Conservation (phyloP, 1,140 invertebrate genomes). For the Cardiocondyla obscurior region DNA sequence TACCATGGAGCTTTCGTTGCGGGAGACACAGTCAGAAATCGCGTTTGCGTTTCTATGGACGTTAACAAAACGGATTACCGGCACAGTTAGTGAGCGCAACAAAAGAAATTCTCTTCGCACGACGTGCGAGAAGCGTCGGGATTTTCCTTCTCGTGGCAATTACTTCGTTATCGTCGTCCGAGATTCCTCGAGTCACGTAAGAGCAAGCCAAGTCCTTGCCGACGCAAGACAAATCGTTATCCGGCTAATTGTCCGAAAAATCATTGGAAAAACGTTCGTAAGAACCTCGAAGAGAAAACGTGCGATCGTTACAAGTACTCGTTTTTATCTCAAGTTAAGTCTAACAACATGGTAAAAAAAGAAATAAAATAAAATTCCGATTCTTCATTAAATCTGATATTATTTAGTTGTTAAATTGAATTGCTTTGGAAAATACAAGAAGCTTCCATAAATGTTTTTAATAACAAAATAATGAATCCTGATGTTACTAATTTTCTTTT, state of each 20-base stretch:
- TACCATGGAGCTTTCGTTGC: not conserved
- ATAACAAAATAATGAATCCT: not conserved
- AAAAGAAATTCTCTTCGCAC: slow-evolving; percentile 17
- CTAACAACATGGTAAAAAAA: not conserved
- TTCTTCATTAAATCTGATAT: not conserved
- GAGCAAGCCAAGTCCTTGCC: not conserved
- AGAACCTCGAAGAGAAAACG: not conserved
- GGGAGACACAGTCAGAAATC: not conserved
- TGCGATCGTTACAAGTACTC: not conserved
- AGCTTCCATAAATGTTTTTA: not conserved
- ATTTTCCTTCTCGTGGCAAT: slow-evolving; percentile 16
- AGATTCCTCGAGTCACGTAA: not conserved
- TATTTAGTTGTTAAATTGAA: not conserved
- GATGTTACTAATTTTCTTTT: no score
- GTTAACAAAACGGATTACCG: slow-evolving; percentile 40
- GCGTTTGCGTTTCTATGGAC: slow-evolving; percentile 26
- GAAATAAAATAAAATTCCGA: not conserved
- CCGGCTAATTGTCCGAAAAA: slow-evolving; percentile 31
- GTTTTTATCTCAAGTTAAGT: not conserved
- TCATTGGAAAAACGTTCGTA: not conserved
- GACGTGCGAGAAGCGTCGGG: slow-evolving; percentile 21
- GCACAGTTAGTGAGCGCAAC: not conserved
- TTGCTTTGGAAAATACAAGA: not conserved
- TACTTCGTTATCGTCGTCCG: slow-evolving; percentile 30
- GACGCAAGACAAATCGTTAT: slow-evolving; percentile 23